phyloP scores from a whole-genome alignment of 2,797 vertebrate genomes.

The Monodelphis domestica region DNA sequence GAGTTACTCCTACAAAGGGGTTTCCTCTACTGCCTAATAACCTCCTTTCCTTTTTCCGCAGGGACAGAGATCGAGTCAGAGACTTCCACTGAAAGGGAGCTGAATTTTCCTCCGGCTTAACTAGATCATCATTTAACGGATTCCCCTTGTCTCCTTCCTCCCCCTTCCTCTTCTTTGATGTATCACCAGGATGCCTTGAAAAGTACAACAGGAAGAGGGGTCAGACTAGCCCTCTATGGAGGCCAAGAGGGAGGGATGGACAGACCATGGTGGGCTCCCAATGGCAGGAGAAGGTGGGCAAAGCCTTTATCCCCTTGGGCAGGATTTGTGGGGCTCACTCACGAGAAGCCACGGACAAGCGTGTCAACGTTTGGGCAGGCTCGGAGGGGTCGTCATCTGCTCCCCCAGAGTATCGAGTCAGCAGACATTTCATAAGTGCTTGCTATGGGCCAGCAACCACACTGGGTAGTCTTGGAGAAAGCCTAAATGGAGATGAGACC shows the following conservation, averaged over 20 bases:
- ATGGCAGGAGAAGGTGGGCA: background rate
- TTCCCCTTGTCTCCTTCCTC: background rate
- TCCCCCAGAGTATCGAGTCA: background rate
- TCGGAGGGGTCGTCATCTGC: background rate
- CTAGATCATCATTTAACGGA: conserved; percentile 53
- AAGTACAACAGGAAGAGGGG: background rate
- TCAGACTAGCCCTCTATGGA: background rate
- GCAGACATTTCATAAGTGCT: background rate
- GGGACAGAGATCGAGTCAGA: conserved; percentile 20
- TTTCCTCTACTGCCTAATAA: conserved; percentile 52
- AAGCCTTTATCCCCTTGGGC: background rate
- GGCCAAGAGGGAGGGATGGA: background rate
- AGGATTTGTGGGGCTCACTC: background rate
- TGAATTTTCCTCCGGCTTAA: conserved; percentile 50
- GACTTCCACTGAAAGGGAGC: conserved; percentile 4
- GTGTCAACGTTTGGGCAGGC: background rate
- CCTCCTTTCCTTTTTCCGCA: conserved; percentile 49
- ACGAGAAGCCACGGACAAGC: background rate
- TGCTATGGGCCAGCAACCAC: background rate
- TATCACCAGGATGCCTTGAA: background rate
- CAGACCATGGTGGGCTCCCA: background rate
- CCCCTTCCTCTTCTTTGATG: background rate
- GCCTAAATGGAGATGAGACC: background rate
- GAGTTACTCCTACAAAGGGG: conserved; percentile 64
- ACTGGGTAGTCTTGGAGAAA: background rate